phyloP scores from a whole-genome alignment of 2,888 invertebrate genomes.

The Gasteruption jaculator region DNA sequence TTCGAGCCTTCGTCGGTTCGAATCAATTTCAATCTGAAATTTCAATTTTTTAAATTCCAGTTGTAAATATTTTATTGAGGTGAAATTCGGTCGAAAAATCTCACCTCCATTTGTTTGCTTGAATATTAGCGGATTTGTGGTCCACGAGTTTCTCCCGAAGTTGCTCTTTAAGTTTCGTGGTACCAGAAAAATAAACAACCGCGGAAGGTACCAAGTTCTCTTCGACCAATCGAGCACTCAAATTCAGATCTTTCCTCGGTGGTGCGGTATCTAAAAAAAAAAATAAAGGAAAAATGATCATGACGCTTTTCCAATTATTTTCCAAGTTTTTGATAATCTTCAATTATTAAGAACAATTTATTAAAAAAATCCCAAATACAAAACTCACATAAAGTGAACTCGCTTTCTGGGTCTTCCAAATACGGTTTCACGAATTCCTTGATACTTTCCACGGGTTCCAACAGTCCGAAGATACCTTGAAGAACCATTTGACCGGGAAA shows the following conservation, averaged over 20 bases:
- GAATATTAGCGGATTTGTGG: conserved; percentile 63
- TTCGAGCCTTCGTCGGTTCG: conserved; percentile 18
- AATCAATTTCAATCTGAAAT: conserved; percentile 27
- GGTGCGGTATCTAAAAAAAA: conserved; percentile 71
- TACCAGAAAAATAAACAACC: conserved; percentile 61
- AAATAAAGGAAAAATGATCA: conserved; percentile 8
- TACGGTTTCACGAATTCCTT: conserved; percentile 70
- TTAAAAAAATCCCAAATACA: conserved; percentile 14
- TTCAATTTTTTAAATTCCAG: conserved; percentile 1
- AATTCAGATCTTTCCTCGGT: conserved; percentile 67
- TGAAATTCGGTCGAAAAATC: neutral
- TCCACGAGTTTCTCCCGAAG: conserved; percentile 62
- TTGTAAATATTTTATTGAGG: neutral
- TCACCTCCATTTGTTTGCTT: conserved; percentile 67
- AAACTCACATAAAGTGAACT: conserved; percentile 78
- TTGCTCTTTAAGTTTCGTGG: conserved; percentile 59
- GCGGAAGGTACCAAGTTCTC: conserved; percentile 75
- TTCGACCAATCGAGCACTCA: conserved; percentile 63
- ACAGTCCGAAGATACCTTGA: conserved; percentile 79
- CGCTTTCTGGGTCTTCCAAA: conserved; percentile 60
- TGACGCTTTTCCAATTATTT: conserved; percentile 9
- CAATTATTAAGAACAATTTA: conserved; percentile 14
- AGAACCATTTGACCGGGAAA: conserved; percentile 83
- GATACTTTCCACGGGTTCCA: conserved; percentile 68
- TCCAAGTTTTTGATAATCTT: no score